A percentile compares a stretch with the other conserved stretches of the same genome.
Evolutionary conservation across 2,888 invertebrate species (phyloP).

Genomic region (Agrochola litura): DNA sequence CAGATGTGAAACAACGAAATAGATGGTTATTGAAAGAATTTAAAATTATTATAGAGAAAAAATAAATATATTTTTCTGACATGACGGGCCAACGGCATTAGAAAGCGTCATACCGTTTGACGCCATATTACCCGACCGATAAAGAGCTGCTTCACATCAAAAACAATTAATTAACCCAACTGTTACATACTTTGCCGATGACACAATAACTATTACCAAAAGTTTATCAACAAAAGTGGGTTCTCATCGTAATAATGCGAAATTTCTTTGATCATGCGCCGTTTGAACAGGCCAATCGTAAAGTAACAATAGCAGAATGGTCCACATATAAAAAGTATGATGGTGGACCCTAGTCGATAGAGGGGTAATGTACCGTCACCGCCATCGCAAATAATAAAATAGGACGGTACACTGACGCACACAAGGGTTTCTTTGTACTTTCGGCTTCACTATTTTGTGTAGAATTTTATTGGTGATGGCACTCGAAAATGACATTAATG

Average conservation of each 20-base stretch:
- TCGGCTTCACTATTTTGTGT: background rate
- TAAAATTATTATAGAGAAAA: too few species aligned
- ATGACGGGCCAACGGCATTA: too few species aligned
- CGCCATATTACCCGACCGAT: too few species aligned
- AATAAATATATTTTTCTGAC: too few species aligned
- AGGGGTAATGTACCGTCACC: conserved; percentile 71
- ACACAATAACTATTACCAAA: conserved; percentile 30
- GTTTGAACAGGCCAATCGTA: conserved; percentile 55
- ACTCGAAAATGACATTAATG: background rate
- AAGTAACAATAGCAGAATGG: conserved; percentile 65
- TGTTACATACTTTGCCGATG: background rate
- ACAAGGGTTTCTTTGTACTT: conserved; percentile 20
- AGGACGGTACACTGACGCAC: conserved; percentile 52
- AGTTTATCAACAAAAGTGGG: conserved; percentile 37
- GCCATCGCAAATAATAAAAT: conserved; percentile 68
- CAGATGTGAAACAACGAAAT: background rate
- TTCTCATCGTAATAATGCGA: conserved; percentile 33
- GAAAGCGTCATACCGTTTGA: too few species aligned
- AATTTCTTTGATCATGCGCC: conserved; percentile 54
- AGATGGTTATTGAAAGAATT: too few species aligned
- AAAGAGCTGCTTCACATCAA: too few species aligned
- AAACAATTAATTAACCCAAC: background rate
- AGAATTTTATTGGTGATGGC: background rate
- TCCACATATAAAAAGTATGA: conserved; percentile 72
- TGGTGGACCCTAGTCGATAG: conserved; percentile 57